Evolutionary conservation across 2,797 vertebrate species (phyloP).

Genomic region (Falco rusticolus): DNA sequence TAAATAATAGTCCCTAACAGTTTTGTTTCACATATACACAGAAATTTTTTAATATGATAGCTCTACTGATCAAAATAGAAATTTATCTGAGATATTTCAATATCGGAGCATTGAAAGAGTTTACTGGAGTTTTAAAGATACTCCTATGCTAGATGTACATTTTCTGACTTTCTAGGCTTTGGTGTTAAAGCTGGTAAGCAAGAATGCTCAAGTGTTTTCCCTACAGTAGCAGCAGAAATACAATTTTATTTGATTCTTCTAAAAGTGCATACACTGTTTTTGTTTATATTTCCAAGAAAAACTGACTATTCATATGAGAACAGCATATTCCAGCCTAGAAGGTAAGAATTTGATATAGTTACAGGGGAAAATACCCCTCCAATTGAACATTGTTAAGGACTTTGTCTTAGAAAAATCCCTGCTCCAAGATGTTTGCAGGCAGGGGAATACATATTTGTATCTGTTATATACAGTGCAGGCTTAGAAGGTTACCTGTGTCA

Average conservation of each 20-base stretch:
- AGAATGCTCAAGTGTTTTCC: not conserved
- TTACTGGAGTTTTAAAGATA: not conserved
- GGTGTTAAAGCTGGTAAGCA: not conserved
- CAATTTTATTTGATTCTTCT: not conserved
- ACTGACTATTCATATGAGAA: not conserved
- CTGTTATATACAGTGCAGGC: not conserved
- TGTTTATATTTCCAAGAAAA: not conserved
- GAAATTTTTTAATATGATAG: not conserved
- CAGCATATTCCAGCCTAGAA: not conserved
- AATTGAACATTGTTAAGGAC: not conserved
- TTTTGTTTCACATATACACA: not conserved
- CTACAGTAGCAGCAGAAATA: not conserved
- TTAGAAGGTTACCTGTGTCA: not conserved
- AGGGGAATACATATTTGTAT: not conserved
- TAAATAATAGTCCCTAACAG: not conserved
- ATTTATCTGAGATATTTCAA: not conserved
- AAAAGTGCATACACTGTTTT: not conserved
- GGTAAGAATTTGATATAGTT: not conserved
- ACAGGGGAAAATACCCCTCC: not conserved
- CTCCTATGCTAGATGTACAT: not conserved
- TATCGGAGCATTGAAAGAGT: not conserved
- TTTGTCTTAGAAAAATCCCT: not conserved
- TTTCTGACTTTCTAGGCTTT: not conserved
- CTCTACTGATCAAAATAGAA: not conserved
- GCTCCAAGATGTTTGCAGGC: not conserved